Conservation (phyloP, 2,797 vertebrate species). For the Peromyscus attwateri region DNA sequence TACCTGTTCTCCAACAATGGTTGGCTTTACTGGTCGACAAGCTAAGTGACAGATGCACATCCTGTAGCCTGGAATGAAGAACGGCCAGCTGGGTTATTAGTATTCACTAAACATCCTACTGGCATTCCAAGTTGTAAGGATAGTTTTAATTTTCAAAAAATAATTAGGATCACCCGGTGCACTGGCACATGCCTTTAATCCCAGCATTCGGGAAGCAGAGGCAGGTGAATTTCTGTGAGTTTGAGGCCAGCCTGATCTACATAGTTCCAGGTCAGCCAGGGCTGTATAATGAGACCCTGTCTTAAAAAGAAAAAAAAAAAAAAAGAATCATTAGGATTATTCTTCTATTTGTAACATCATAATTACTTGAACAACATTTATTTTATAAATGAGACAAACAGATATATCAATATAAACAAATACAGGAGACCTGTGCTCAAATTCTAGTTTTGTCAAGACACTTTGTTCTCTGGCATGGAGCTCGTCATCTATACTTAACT, state of each 20-base stretch:
- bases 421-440: background rate
- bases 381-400: background rate
- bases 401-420: background rate
- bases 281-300: background rate
- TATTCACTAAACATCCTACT: slow-evolving; percentile 17
- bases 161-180: background rate
- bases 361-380: slow-evolving; percentile 62
- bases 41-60: slow-evolving; percentile 98
- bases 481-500: background rate
- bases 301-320: background rate
- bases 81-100: slow-evolving; percentile 21
- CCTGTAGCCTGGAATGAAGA: slow-evolving; percentile 91
- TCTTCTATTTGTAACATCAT: background rate
- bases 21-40: slow-evolving; percentile 93
- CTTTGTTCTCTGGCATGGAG: background rate
- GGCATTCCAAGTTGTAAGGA: background rate
- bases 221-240: slow-evolving; percentile 22
- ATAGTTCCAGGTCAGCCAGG: slow-evolving; percentile 13
- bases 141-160: too few relatives aligned
- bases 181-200: background rate
- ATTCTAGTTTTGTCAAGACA: background rate
- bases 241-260: slow-evolving; percentile 13
- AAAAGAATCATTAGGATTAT: slow-evolving; percentile 32
- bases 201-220: background rate
- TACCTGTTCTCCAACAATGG: slow-evolving; percentile 92